These are phyloP conservation scores for Schlechtendalia chinensis DNA, from an alignment of 1,140 invertebrate species.

Conservation along the genomic window DNA sequence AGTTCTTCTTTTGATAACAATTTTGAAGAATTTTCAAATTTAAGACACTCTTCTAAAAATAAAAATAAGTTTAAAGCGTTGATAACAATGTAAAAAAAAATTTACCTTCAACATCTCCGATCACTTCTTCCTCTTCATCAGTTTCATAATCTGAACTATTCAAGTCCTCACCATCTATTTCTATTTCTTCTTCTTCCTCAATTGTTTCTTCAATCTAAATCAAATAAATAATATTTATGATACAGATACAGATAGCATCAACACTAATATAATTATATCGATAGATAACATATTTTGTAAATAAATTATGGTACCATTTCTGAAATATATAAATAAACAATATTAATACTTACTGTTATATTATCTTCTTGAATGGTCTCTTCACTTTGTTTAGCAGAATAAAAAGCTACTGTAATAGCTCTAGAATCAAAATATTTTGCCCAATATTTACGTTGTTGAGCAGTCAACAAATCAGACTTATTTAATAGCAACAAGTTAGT, in stretches of 20 bases:
- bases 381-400: constrained; percentile 70
- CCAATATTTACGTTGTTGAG: constrained; percentile 80
- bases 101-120: constrained; percentile 51
- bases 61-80: background rate
- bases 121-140: constrained; percentile 53
- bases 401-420: constrained; percentile 74
- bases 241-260: background rate
- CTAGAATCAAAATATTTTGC: constrained; percentile 77
- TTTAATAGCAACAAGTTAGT: constrained; percentile 86
- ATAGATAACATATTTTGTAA: no score
- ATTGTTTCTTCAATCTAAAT: constrained; percentile 50
- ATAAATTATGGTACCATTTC: no score
- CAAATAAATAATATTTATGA: background rate
- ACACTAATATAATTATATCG: constrained; percentile 50
- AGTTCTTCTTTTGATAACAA: constrained; percentile 63
- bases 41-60: constrained; percentile 44
- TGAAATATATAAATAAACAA: no score
- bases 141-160: constrained; percentile 54
- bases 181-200: constrained; percentile 53
- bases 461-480: constrained; percentile 92
- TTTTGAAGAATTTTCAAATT: constrained; percentile 58
- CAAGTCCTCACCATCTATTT: constrained; percentile 51
- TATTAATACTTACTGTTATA: constrained; percentile 51
- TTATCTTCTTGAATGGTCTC: constrained; percentile 57
- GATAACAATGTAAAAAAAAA: background rate